Conservation (phyloP, 2,113 vertebrate genomes). For the Chrysochloris asiatica region DNA sequence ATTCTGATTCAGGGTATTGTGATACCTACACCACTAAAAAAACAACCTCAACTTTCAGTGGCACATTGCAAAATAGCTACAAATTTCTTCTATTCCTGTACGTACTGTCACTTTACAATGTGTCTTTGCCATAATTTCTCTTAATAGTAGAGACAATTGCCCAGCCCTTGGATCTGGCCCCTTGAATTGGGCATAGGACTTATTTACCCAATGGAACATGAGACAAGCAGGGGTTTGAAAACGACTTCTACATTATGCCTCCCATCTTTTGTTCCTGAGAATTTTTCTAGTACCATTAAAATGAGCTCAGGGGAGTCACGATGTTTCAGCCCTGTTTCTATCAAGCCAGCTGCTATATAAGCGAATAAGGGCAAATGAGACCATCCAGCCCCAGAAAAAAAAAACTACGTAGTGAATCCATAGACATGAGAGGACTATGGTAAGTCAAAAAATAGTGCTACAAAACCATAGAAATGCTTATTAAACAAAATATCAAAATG, state of each 20-base stretch:
- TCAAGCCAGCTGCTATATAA: no score
- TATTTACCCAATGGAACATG: neutral
- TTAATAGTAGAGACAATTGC: neutral
- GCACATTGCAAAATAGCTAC: neutral
- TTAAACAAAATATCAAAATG: no score
- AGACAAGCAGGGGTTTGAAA: neutral
- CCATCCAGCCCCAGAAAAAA: no score
- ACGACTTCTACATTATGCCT: neutral
- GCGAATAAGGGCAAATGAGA: no score
- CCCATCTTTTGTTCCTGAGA: fast-evolving
- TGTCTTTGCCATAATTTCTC: neutral
- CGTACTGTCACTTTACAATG: neutral
- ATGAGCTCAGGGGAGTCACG: neutral
- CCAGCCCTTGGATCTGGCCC: neutral
- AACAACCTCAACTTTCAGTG: neutral
- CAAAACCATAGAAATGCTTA: no score
- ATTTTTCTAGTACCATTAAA: neutral
- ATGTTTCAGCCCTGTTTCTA: no score
- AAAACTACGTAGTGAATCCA: no score
- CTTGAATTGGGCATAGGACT: neutral
- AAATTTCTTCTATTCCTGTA: neutral
- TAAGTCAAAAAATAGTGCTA: no score
- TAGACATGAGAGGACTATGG: no score
- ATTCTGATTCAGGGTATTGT: neutral
- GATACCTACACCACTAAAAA: neutral